Evolutionary conservation across 2,888 invertebrate species (phyloP).

Genomic region (Herminia tarsipennalis): DNA sequence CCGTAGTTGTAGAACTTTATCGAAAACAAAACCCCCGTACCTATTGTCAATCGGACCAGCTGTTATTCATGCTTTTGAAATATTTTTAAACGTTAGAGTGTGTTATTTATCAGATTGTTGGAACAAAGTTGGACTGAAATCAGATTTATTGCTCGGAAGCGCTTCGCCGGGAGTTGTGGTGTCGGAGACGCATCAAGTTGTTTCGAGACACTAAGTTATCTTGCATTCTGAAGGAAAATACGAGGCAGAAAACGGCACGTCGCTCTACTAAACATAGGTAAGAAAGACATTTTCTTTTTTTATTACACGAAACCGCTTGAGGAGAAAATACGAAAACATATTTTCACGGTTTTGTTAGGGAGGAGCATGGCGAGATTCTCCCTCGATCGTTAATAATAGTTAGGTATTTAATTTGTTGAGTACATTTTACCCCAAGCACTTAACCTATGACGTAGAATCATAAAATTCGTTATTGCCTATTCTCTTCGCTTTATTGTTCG

Average conservation of each 20-base stretch:
- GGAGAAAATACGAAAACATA: slow-evolving; percentile 21
- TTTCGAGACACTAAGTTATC: slow-evolving; percentile 46
- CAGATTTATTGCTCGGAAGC: slow-evolving; percentile 49
- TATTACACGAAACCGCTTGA: slow-evolving; percentile 16
- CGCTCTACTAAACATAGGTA: slow-evolving; percentile 17
- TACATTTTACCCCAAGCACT: slow-evolving; percentile 33
- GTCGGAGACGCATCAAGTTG: slow-evolving; percentile 48
- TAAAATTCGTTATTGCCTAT: slow-evolving; percentile 58
- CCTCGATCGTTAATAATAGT: slow-evolving; percentile 27
- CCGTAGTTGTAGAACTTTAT: slow-evolving; percentile 54
- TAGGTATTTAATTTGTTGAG: slow-evolving; percentile 36
- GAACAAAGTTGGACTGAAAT: slow-evolving; percentile 49
- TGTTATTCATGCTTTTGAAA: slow-evolving; percentile 27
- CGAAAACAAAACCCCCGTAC: slow-evolving; percentile 54
- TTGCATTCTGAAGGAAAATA: slow-evolving; percentile 37
- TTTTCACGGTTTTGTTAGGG: too few species aligned
- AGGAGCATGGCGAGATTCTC: slow-evolving; percentile 21
- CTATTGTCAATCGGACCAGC: slow-evolving; percentile 31
- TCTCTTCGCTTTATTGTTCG: slow-evolving; percentile 47
- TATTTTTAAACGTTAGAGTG: slow-evolving; percentile 26
- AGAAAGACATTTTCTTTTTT: slow-evolving; percentile 22
- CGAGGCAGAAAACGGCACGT: slow-evolving; percentile 36
- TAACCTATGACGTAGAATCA: slow-evolving; percentile 52
- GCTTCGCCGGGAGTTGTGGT: slow-evolving; percentile 26
- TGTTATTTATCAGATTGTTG: slow-evolving; percentile 50